phyloP scores from a whole-genome alignment of 2,113 vertebrate species.

The Phaetusa simplex region DNA sequence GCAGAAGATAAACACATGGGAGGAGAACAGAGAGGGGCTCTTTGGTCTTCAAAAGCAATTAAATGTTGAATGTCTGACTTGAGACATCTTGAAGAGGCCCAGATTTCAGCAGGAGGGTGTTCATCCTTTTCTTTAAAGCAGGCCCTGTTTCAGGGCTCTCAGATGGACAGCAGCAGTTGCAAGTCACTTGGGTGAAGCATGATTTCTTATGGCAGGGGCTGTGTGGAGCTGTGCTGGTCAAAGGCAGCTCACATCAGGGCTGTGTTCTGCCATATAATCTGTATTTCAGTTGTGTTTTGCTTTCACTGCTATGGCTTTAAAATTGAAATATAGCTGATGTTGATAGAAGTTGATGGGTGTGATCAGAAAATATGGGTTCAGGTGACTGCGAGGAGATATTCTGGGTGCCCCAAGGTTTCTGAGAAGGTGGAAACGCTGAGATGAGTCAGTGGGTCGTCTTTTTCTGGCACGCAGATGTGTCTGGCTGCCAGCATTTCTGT shows the following conservation, averaged over 20 bases:
- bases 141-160: neutral
- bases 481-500: neutral
- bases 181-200: neutral
- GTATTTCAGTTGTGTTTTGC: neutral
- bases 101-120: neutral
- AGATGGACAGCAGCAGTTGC: conserved; percentile 40
- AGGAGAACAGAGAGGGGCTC: neutral
- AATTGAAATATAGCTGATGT: neutral
- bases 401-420: neutral
- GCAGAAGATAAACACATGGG: conserved; percentile 56
- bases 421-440: neutral
- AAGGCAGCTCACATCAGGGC: neutral
- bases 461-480: neutral
- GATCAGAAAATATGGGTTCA: neutral
- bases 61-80: neutral
- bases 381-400: neutral
- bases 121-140: neutral
- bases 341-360: neutral
- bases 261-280: neutral
- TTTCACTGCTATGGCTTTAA: neutral
- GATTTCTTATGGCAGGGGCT: neutral
- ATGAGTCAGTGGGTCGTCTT: neutral
- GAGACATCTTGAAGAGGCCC: conserved; percentile 35
- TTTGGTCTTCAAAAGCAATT: conserved; percentile 59
- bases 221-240: neutral